Base-by-base conservation (phyloP, 2,797 vertebrate genomes). In the Taeniopygia guttata region DNA sequence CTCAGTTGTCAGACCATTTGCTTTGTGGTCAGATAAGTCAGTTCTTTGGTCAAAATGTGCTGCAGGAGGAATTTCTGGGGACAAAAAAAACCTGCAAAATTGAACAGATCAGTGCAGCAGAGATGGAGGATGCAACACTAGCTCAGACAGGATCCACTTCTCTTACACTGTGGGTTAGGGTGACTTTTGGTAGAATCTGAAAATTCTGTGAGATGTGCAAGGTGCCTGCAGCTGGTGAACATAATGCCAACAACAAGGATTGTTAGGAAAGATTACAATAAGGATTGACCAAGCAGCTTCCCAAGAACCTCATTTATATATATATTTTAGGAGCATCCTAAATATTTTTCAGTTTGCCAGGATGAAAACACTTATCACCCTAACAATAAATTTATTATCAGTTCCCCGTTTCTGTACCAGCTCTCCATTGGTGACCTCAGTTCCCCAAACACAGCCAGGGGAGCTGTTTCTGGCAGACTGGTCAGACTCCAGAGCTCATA, bases 101-200 rank as follows among this genome's bases (percentile, higher is more conserved):
- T 5, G 66, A 81, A 36, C 19, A 89, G 29, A 13, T 36, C 42
- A 58, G 27, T 9, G 40, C 21, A 42, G 14, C 15, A 43, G n/a
- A 8, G 16, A 17, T 18, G 12, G 15, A 83, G 10, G 64, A 26
- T n/a, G 30, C 13, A 67, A 11, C 1, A 5, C 3, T 16, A 34
- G 4, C 17, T 75, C 0, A 0, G 27, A 32, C 8, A 69, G 54
- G 34, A 58, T 23, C 12, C 16, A 16, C 43, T 30, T 54, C 66
- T 64, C 23, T 75, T 45, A 27, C 5, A 10, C 20, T 16, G 5
- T 25, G 16, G 2, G 3, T 83, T 10, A 32, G 10, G 16, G 34
- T 2, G 48, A 25, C 32, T 84, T 78, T 36, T 32, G 46, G 13
- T 15, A 52, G 8, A 66, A 52, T 58, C 23, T 66, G 54, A 72